These are phyloP conservation scores for Stratiolaelaps scimitus DNA, from an alignment of 1,140 invertebrate genomes.

Conservation along the genomic window DNA sequence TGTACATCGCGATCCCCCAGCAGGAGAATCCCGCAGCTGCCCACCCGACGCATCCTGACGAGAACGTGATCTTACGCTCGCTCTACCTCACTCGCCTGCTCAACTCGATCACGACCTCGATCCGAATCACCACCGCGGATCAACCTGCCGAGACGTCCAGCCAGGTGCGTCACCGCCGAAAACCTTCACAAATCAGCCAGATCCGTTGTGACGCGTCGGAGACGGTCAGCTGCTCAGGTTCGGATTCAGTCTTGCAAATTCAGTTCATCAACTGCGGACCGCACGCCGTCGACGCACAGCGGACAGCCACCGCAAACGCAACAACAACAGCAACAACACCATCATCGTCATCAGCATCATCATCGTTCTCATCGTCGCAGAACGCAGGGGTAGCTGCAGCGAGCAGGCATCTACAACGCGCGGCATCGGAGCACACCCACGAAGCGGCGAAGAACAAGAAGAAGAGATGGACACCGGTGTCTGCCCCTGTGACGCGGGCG, in stretches of 20 bases:
- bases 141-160: background rate
- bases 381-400: background rate
- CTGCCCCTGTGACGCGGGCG: background rate
- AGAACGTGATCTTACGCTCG: no score
- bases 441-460: no score
- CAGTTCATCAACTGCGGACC: no score
- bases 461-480: background rate
- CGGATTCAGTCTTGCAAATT: background rate
- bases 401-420: no score
- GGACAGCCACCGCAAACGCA: no score
- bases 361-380: background rate
- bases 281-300: no score
- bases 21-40: background rate
- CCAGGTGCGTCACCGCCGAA: background rate
- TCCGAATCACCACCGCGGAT: background rate
- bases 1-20: constrained; percentile 9
- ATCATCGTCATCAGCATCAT: background rate
- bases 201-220: constrained; percentile 2
- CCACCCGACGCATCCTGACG: background rate
- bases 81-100: background rate
- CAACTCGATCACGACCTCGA: background rate
- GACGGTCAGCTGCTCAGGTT: background rate
- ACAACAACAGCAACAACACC: no score
- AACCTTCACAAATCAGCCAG: background rate
- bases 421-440: no score